Conservation (phyloP, 2,113 vertebrate genomes). For the Catharus bicknelli region DNA sequence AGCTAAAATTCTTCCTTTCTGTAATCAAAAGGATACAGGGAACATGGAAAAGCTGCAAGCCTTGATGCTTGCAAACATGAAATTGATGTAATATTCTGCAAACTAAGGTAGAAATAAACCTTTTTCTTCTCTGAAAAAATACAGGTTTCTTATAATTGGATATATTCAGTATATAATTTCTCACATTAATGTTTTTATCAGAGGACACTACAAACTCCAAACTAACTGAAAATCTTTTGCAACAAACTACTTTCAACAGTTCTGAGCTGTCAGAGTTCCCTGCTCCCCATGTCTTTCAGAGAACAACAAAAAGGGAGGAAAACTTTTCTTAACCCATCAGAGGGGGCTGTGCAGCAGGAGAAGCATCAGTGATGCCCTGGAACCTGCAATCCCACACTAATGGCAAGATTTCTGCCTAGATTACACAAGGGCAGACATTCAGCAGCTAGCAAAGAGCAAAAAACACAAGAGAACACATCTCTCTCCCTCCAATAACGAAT, state of each 20-base stretch:
- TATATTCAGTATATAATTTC: background rate
- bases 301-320: background rate
- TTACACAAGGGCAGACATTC: rapidly evolving
- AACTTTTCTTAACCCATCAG: background rate
- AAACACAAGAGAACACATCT: background rate
- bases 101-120: background rate
- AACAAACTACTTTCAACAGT: background rate
- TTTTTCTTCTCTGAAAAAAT: background rate
- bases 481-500: background rate
- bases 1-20: background rate
- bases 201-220: background rate
- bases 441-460: background rate
- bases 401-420: background rate
- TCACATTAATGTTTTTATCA: background rate
- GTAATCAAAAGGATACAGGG: background rate
- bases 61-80: background rate
- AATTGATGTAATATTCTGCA: no score
- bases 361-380: background rate
- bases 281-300: background rate
- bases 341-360: background rate
- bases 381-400: background rate
- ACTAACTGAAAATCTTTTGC: background rate
- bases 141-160: background rate
- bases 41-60: background rate
- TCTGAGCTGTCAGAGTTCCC: background rate